A percentile compares a stretch with the other conserved stretches of the same genome.
Conservation (phyloP, 2,113 vertebrate genomes). For the Anguilla japonica region DNA sequence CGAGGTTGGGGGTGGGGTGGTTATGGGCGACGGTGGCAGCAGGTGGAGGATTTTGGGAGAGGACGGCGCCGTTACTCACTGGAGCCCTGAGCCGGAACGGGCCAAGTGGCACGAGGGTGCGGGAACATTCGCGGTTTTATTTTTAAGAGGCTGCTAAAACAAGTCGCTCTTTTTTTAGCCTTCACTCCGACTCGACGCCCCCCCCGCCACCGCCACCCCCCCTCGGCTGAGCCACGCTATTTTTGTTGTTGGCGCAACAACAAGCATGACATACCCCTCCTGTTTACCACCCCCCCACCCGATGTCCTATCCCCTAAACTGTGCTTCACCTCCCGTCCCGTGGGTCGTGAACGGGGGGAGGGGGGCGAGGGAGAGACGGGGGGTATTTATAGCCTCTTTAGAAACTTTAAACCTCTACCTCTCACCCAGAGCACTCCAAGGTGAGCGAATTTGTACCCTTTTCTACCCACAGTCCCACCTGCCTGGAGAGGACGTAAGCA, state of each 20-base stretch:
- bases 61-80: neutral
- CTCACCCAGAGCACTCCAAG: neutral
- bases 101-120: neutral
- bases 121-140: neutral
- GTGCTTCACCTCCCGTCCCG: neutral
- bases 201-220: neutral
- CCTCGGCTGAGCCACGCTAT: neutral
- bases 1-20: neutral
- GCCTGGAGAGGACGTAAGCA: neutral
- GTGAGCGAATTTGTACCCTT: neutral
- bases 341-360: neutral
- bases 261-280: neutral
- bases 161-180: neutral
- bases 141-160: slow-evolving; percentile 6
- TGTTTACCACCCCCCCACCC: neutral
- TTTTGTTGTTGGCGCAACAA: neutral
- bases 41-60: neutral
- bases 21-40: neutral
- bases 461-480: neutral
- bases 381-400: neutral
- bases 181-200: neutral
- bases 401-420: neutral
- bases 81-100: neutral
- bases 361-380: neutral
- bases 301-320: neutral